Evolutionary conservation across 37 sponge, comb jelly and placozoan genomes (phyloP), one percentile per base, ranked within the genome.

Genomic region (Beroe forskalii): DNA sequence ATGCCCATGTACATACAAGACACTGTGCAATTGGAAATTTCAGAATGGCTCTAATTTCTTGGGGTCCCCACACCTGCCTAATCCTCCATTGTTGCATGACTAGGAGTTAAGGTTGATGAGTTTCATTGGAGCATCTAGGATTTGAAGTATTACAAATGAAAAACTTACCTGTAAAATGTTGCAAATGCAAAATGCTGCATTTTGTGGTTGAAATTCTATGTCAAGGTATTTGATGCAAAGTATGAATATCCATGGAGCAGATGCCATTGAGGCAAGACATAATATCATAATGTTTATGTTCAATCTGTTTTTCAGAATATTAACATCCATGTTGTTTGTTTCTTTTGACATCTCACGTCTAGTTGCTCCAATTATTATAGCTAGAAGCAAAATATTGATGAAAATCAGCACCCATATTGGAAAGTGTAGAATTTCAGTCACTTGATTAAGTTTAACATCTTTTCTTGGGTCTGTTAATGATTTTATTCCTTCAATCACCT

Each of bases 271-370:
- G 27, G 35, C 20, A 24, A 80, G 44, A 0, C 20, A 8, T 0
- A 80, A 44, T 35, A 80, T 37, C 86, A 80, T 80, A 2, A 43
- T 41, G 27, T 80, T 80, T 17, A 80, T 44, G 27, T 44, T 20
- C 55, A 80, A n/a, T 4, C 44, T 14, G 2, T 48, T 14, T 8
- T 48, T 32, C 39, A 36, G 19, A 2, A 69, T 20, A 6, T 32
- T 32, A 9, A 32, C 17, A 69, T 69, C 36, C 2, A 36, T 32
- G 28, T 36, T 69, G 3, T 32, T 14, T 19, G 55, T 38, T 43
- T 44, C 35, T 40, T 27, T 37, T 38, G 48, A 14, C 55, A 44
- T 44, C 30, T 38, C 40, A 1, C 55, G 55, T 80, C 17, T 44
- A 0, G 44, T 80, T 8, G 44, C 35, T 4, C n/a, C 44, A 43